Evolutionary conservation across 2,797 vertebrate genomes (phyloP), one percentile per base, ranked within the genome.

Genomic region (Psittacula derbiana): DNA sequence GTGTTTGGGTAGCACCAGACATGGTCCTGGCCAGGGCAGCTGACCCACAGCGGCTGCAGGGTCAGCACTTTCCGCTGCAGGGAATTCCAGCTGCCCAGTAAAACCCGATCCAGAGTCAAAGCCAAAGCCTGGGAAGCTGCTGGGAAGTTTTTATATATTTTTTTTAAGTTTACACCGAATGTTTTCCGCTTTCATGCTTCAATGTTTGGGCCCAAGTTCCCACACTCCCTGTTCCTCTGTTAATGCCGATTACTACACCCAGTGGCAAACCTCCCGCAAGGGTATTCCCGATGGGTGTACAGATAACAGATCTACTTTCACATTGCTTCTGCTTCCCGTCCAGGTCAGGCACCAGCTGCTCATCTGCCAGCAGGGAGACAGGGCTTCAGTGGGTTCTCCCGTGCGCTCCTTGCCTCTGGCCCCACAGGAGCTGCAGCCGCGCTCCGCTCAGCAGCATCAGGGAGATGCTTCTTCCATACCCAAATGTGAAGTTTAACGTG

Each of bases 401-500:
- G 58, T 70, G 78, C 65, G 57, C 25, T 53, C 33, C 5, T 58
- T 4, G 1, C 79, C 85, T 47, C 91, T 6, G 7, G 66, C 21
- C 74, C 69, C 62, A 74, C 92, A 76, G 95, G 93, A 78, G 93
- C 97, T 38, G 88, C 57, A 23, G 73, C 85, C 1, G 17, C 97
- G 75, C 96, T 98, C 61, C 94, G 71, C 92, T 92, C 36, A 94
- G 66, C n/a, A 94, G 79, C 57, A 70, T 94, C 25, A 55, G 96
- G 16, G 91, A 97, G 79, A 93, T 18, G 97, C 12, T 96, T 96
- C 97, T 10, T 96, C 96, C 66, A 98, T 98, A 95, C 94, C 97
- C 71, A 97, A 96, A 81, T 47, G 67, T 93, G 5, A 97, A 97
- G 58, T 94, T 95, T 69, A 97, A 95, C 0, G 41, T 93, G 52